A percentile compares a stretch with the other conserved stretches of the same genome.
Evolutionary conservation across 1,140 invertebrate species (phyloP).

Genomic region (Frieseomelitta varia): DNA sequence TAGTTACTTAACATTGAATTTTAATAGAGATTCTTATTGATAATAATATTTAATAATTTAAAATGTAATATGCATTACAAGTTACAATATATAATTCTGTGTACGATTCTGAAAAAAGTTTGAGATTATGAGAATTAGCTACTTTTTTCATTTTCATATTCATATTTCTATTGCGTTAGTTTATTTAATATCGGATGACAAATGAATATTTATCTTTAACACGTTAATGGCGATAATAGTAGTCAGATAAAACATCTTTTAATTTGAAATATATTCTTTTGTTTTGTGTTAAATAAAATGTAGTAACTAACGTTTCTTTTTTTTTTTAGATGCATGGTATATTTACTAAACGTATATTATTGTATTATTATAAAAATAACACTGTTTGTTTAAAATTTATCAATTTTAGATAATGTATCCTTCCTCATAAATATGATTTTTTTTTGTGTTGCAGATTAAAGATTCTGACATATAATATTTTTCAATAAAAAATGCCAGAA

Average conservation of each 20-base stretch:
- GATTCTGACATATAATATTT: background rate
- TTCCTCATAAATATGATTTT: background rate
- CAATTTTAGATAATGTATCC: background rate
- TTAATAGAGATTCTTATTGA: background rate
- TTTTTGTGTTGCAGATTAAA: constrained; percentile 1
- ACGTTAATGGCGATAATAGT: background rate
- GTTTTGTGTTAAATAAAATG: background rate
- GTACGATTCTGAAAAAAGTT: background rate
- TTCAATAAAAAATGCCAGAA: constrained; percentile 65
- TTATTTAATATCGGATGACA: background rate
- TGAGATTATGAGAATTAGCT: background rate
- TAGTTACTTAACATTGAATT: background rate
- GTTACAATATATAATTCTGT: background rate
- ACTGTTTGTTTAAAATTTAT: no score
- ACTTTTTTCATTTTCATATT: background rate
- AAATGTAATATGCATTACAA: background rate
- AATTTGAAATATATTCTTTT: background rate
- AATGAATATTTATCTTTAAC: background rate
- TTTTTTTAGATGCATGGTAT: background rate
- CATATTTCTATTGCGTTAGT: background rate
- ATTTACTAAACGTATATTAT: background rate
- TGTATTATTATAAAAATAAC: no score
- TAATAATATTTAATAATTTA: background rate
- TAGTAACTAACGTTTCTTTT: background rate
- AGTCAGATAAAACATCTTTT: background rate